These are phyloP conservation scores for Eupelmus urozonus DNA, from an alignment of 2,888 invertebrate species.

Conservation along the genomic window DNA sequence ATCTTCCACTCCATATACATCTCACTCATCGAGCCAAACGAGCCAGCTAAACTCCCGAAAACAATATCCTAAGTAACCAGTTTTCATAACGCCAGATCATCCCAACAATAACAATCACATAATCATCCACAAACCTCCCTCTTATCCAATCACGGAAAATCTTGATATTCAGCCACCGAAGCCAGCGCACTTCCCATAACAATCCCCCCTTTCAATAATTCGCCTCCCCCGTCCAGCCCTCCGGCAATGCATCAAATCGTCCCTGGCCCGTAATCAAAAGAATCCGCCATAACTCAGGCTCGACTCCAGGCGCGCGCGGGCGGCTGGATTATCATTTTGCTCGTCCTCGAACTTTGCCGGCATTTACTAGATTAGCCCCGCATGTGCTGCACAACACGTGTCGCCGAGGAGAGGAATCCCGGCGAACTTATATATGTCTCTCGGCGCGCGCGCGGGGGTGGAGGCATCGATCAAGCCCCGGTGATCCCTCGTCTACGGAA, in stretches of 20 bases:
- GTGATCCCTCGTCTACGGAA: neutral
- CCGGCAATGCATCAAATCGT: constrained; percentile 42
- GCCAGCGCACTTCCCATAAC: neutral
- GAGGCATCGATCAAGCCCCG: constrained; percentile 40
- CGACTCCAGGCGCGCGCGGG: neutral
- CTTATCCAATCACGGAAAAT: constrained; percentile 14
- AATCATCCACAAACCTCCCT: neutral
- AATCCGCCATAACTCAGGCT: constrained; percentile 41
- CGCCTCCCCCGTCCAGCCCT: neutral
- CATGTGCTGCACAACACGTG: constrained; percentile 30
- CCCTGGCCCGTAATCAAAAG: constrained; percentile 35
- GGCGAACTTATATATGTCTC: constrained; percentile 5
- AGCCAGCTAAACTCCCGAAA: no score
- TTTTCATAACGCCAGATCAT: neutral
- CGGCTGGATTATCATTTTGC: constrained; percentile 43
- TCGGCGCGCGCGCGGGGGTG: neutral
- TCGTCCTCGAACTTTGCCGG: constrained; percentile 15
- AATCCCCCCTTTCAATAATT: constrained; percentile 33
- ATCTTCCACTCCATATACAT: no score
- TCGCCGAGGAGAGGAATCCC: constrained; percentile 34
- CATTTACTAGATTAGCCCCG: constrained; percentile 38
- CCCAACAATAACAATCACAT: neutral
- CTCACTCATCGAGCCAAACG: no score
- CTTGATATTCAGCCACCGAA: neutral
- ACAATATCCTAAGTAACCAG: neutral